Base-by-base conservation (phyloP, 37 sponge, comb jelly and placozoan species). In the Hormiphora californensis region DNA sequence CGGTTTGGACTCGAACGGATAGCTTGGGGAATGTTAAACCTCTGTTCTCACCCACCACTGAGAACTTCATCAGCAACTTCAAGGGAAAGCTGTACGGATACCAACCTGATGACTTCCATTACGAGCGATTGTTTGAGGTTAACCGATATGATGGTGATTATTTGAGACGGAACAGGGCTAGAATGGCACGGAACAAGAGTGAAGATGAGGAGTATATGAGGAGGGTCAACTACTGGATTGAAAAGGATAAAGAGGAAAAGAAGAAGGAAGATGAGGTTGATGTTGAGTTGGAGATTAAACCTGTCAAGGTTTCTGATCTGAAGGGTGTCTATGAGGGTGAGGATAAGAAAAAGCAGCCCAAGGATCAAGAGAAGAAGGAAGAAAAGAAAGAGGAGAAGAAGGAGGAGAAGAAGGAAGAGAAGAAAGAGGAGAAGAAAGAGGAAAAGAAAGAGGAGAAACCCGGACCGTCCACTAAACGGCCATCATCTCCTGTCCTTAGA, bases 181-280 rank as follows among this genome's bases (percentile, higher is more conserved):
- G 27, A 15, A 15, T 28, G n/a, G 61, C n/a, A n/a, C n/a, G 27
- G n/a, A 15, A 5, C 61, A 57, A 15, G 3, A 57, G n/a, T 15
- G 61, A 57, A 15, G n/a, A 57, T 4, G 61, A 5, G 61, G 61
- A 21, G n/a, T n/a, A n/a, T n/a, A n/a, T n/a, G n/a, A n/a, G n/a
- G n/a, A n/a, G n/a, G n/a, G n/a, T n/a, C n/a, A n/a, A n/a, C n/a
- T n/a, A n/a, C n/a, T n/a, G n/a, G n/a, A n/a, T n/a, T n/a, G n/a
- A n/a, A n/a, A n/a, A n/a, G n/a, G n/a, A n/a, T n/a, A 30, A 15
- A 15, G 3, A 57, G 61, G n/a, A 57, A 5, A 30, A 57, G n/a
- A 30, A 23, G 61, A 57, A 57, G 61, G 61, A 57, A 57, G 61
- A 23, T 57, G n/a, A n/a, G n/a, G n/a, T n/a, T n/a, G 61, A 23